Percentiles rank a stretch among this genome's conserved stretches.
phyloP scores from a whole-genome alignment of 1,140 invertebrate genomes.

The Drosophila mauritiana region DNA sequence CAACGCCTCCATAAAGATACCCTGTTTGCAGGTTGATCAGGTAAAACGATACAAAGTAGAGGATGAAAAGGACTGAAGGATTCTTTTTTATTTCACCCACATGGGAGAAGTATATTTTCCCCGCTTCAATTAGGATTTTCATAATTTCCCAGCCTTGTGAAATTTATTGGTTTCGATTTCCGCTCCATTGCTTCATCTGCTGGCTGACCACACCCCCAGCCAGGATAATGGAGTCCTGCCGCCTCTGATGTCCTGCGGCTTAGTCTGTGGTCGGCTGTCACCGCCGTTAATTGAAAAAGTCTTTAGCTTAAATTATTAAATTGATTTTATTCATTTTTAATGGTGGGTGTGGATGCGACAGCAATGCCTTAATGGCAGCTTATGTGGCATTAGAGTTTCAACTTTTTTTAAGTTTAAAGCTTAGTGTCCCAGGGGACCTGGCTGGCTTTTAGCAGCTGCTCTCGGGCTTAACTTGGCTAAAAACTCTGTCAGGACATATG shows the following conservation, averaged over 20 bases:
- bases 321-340: slow-evolving; percentile 79
- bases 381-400: slow-evolving; percentile 48
- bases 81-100: not conserved
- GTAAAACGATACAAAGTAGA: slow-evolving; percentile 27
- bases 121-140: slow-evolving; percentile 78
- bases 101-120: slow-evolving; percentile 16
- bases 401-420: slow-evolving; percentile 64
- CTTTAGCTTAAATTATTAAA: slow-evolving; percentile 80
- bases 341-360: slow-evolving; percentile 39
- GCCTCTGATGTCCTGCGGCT: slow-evolving; percentile 39
- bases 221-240: slow-evolving; percentile 53
- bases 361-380: slow-evolving; percentile 39
- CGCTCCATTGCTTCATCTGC: slow-evolving; percentile 67
- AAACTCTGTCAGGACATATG: slow-evolving; percentile 51
- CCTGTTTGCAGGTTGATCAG: slow-evolving; percentile 13
- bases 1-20: slow-evolving; percentile 55
- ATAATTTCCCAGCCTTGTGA: slow-evolving; percentile 76
- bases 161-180: slow-evolving; percentile 80
- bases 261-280: slow-evolving; percentile 44
- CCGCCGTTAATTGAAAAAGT: slow-evolving; percentile 68
- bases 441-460: slow-evolving; percentile 52
- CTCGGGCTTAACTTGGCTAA: slow-evolving; percentile 26
- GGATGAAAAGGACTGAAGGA: slow-evolving; percentile 6
- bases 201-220: slow-evolving; percentile 31
- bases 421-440: slow-evolving; percentile 32